Evolutionary conservation across 2,888 invertebrate genomes (phyloP), one percentile per base, ranked within the genome.

Genomic region (Hypercompe scribonia): DNA sequence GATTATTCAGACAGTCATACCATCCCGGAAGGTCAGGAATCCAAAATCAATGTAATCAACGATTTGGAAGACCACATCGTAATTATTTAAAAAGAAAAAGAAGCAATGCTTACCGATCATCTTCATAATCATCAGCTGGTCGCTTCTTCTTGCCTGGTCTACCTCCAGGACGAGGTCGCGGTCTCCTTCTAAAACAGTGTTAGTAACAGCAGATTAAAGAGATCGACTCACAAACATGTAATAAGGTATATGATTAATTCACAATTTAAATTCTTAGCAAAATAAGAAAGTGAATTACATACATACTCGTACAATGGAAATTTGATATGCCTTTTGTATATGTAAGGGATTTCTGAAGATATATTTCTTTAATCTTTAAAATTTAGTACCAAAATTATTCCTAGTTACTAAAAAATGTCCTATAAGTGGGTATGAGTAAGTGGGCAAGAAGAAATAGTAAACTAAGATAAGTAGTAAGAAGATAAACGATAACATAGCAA

Each of bases 61-160:
- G 24, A 24, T 50, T 21, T 50, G 24, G 21, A 0, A 28, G 54
- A 58, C n/a, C 13, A n/a, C 13, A 58, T 28, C 11, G 28, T 58
- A 3, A 58, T 28, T 54, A 54, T 54, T 24, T 7, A 58, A 58
- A 31, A 28, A 31, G 2, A 31, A 15, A 31, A 31, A 4, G 3
- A 31, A 15, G 8, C 21, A 21, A n/a, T 28, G 31, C 75, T 76
- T 91, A 96, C 89, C 96, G 96, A 24, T 97, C 97, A 72, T 96
- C 96, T 75, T 97, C 97, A 70, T 96, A 96, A 58, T 97, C 97
- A 68, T 97, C 97, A 64, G 96, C 96, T 33, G 97, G 97, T 75
- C 97, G 94, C 71, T 96, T 94, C 61, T 92, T 91, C 70, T 92
- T 91, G 0, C 89, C 95, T 11, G 97, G 97, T 75, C 95, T 91